Conservation (phyloP, 2,113 vertebrate species). For the Paramormyrops kingsleyae region DNA sequence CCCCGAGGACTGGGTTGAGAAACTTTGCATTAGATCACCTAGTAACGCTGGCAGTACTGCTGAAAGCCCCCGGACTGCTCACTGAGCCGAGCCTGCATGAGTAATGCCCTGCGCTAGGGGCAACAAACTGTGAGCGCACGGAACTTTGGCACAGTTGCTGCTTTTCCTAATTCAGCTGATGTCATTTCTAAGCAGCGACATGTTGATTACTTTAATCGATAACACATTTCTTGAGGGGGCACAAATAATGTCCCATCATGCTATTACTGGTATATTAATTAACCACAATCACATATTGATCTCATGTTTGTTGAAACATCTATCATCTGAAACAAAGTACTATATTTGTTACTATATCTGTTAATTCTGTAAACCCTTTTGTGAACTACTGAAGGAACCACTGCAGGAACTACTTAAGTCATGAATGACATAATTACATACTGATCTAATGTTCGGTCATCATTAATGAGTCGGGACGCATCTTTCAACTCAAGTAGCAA, state of each 20-base stretch:
- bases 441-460: not conserved
- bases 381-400: too few species aligned
- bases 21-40: not conserved
- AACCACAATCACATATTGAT: not conserved
- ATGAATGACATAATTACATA: not conserved
- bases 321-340: not conserved
- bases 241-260: not conserved
- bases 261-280: not conserved
- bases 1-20: too few species aligned
- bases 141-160: not conserved
- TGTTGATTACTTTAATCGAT: not conserved
- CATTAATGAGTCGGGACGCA: not conserved
- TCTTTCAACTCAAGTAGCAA: not conserved
- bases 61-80: not conserved
- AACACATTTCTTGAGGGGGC: not conserved
- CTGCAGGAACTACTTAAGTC: too few species aligned
- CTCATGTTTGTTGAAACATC: not conserved
- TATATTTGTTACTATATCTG: not conserved
- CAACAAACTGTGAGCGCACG: not conserved
- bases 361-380: not conserved
- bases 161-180: not conserved
- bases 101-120: not conserved
- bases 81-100: not conserved
- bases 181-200: not conserved
- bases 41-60: not conserved